phyloP scores from a whole-genome alignment of 2,888 invertebrate genomes.

The Mesoligia furuncula region DNA sequence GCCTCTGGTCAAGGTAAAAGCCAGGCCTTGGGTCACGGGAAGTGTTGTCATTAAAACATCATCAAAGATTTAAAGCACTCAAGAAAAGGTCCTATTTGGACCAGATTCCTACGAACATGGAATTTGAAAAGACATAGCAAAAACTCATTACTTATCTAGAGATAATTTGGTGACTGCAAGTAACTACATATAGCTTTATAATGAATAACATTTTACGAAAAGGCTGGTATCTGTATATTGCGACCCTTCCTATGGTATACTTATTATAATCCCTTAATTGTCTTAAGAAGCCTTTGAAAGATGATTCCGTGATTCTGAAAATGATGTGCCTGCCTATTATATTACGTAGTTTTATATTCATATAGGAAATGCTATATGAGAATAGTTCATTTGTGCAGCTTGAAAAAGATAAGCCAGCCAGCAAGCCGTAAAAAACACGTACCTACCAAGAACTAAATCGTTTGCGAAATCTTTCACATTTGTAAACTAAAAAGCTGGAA shows the following conservation, averaged over 20 bases:
- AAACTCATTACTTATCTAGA: background rate
- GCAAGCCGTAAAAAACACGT: too few relatives aligned
- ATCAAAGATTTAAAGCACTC: background rate
- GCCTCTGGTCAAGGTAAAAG: background rate
- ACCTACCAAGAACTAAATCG: too few relatives aligned
- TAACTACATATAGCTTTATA: background rate
- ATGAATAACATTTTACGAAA: conserved; percentile 9
- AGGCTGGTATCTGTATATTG: background rate
- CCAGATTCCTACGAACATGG: background rate
- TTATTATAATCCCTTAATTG: conserved; percentile 45
- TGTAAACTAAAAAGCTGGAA: too few relatives aligned
- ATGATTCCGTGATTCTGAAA: conserved; percentile 36
- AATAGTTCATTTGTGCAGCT: background rate
- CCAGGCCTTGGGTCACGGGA: background rate
- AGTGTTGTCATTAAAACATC: background rate
- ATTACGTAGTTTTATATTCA: conserved; percentile 3
- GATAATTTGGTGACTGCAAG: background rate
- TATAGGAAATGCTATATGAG: background rate
- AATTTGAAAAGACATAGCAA: background rate
- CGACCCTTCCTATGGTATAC: conserved; percentile 13
- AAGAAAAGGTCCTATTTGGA: background rate
- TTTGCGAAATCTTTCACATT: too few relatives aligned
- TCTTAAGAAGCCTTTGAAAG: conserved; percentile 51
- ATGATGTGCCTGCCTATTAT: background rate
- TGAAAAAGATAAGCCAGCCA: background rate